Evolutionary conservation across 2,888 invertebrate genomes (phyloP).

Genomic region (Endotricha flammealis): DNA sequence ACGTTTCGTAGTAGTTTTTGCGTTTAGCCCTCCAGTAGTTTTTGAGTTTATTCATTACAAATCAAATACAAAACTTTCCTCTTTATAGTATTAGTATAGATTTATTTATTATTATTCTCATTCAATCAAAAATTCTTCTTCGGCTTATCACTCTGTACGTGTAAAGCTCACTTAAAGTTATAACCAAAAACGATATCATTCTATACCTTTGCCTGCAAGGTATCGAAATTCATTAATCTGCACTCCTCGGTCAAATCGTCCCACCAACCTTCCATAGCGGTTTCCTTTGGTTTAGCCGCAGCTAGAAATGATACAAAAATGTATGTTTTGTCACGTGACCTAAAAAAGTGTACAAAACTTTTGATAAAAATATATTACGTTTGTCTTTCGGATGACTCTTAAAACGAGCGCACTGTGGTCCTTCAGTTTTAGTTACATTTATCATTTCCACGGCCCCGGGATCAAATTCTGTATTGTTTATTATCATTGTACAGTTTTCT

Average conservation of each 20-base stretch:
- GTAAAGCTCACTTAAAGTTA: too few relatives aligned
- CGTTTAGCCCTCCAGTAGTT: too few relatives aligned
- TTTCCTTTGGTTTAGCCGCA: conserved; percentile 47
- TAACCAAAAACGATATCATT: too few relatives aligned
- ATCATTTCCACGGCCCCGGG: conserved; percentile 55
- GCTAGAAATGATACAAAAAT: conserved; percentile 21
- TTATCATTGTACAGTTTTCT: conserved; percentile 57
- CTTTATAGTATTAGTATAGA: too few relatives aligned
- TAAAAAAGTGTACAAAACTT: neutral
- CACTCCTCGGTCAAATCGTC: conserved; percentile 84
- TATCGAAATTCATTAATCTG: conserved; percentile 81
- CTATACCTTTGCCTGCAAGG: conserved; percentile 74
- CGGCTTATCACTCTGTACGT: too few relatives aligned
- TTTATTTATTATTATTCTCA: too few relatives aligned
- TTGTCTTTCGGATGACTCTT: conserved; percentile 67
- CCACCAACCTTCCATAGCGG: conserved; percentile 83
- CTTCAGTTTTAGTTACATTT: conserved; percentile 46
- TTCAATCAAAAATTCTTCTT: too few relatives aligned
- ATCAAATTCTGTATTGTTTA: conserved; percentile 44
- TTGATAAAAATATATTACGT: conserved; percentile 35
- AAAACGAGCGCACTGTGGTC: conserved; percentile 51
- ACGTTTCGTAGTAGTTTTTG: too few relatives aligned
- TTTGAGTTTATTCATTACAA: too few relatives aligned
- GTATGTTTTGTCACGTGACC: too few relatives aligned
- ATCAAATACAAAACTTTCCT: too few relatives aligned